phyloP scores from a whole-genome alignment of 2,888 invertebrate genomes.

The Drosophila phalerata region DNA sequence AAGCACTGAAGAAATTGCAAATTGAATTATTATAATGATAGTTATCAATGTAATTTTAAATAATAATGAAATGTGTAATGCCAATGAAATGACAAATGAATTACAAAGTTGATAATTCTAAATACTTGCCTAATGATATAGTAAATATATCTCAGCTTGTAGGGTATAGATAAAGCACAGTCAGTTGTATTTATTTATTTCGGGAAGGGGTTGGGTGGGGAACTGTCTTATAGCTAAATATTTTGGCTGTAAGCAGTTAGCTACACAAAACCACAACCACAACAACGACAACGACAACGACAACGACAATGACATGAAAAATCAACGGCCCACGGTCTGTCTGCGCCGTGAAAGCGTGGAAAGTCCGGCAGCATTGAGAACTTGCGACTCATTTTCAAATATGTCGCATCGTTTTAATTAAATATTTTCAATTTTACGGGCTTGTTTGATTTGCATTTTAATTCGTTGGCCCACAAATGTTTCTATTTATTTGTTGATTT shows the following conservation, averaged over 20 bases:
- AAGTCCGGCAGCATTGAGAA: slow-evolving; percentile 52
- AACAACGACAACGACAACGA: slow-evolving; percentile 17
- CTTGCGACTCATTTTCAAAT: slow-evolving; percentile 50
- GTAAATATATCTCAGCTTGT: neutral
- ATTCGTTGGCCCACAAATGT: slow-evolving; percentile 73
- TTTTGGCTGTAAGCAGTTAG: slow-evolving; percentile 59
- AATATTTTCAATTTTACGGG: slow-evolving; percentile 79
- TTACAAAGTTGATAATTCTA: neutral
- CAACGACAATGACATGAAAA: slow-evolving; percentile 28
- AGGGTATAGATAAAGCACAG: slow-evolving; percentile 25
- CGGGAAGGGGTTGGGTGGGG: slow-evolving; percentile 6
- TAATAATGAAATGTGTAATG: neutral
- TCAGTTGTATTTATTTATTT: slow-evolving; percentile 14
- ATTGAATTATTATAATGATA: no score
- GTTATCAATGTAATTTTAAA: no score
- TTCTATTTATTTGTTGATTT: slow-evolving; percentile 74
- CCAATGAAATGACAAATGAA: neutral
- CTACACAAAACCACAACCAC: slow-evolving; percentile 30
- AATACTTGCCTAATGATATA: neutral
- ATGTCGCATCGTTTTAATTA: slow-evolving; percentile 79
- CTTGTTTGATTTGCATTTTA: slow-evolving; percentile 80
- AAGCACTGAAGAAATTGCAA: no score
- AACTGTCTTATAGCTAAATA: slow-evolving; percentile 61
- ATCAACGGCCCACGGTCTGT: slow-evolving; percentile 45
- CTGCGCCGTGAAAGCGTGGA: slow-evolving; percentile 58